Percentiles rank a stretch among this genome's conserved stretches.
Evolutionary conservation across 2,888 invertebrate genomes (phyloP).

Genomic region (Carabus problematicus): DNA sequence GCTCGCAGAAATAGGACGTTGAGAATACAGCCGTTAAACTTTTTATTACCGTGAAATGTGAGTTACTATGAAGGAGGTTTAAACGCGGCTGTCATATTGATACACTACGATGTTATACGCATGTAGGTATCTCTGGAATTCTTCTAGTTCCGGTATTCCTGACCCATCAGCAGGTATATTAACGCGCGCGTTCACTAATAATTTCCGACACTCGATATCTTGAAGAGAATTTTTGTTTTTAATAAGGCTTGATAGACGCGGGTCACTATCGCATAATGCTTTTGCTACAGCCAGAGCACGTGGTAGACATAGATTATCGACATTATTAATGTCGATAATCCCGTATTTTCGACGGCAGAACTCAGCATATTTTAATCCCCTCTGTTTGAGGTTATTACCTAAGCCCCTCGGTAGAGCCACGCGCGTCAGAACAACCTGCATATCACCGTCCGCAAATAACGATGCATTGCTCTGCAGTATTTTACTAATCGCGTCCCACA

Average conservation of each 20-base stretch:
- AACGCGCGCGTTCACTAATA: neutral
- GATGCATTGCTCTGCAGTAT: neutral
- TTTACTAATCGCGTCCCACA: neutral
- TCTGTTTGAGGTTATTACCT: too few species aligned
- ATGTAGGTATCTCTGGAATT: conserved; percentile 30
- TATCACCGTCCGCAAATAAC: neutral
- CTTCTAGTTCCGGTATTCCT: conserved; percentile 31
- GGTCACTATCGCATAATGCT: conserved; percentile 34
- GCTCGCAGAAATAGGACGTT: conserved; percentile 33
- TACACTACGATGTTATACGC: conserved; percentile 44
- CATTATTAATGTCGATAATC: conserved; percentile 44
- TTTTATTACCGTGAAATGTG: conserved; percentile 25
- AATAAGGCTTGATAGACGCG: conserved; percentile 25
- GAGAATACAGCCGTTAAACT: conserved; percentile 45
- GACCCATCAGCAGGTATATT: conserved; percentile 23
- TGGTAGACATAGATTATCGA: conserved; percentile 44
- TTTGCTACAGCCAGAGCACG: conserved; percentile 43
- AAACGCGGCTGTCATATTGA: conserved; percentile 15
- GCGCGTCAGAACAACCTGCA: neutral
- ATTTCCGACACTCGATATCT: conserved; percentile 33
- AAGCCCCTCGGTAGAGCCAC: too few species aligned
- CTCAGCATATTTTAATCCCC: conserved; percentile 33
- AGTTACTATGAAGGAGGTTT: conserved; percentile 46
- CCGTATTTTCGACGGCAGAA: conserved; percentile 34
- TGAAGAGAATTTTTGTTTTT: conserved; percentile 16